A percentile compares a stretch with the other conserved stretches of the same genome.
These are phyloP conservation scores for Dinothrombium tinctorium DNA, from an alignment of 1,140 invertebrate species.

Conservation along the genomic window DNA sequence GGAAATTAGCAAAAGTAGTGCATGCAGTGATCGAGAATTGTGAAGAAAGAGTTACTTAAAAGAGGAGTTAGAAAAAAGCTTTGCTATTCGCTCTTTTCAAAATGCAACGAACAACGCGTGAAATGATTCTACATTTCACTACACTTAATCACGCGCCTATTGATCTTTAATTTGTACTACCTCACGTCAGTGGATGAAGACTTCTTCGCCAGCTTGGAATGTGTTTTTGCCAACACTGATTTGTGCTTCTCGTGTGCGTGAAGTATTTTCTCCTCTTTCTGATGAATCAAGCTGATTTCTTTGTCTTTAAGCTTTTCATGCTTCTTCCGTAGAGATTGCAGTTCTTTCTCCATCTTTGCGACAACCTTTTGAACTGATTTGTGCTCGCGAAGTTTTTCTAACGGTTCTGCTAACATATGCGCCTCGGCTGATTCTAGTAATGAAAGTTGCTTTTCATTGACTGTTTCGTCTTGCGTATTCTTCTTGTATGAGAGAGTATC, in stretches of 20 bases:
- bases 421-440: constrained; percentile 13
- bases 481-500: constrained; percentile 12
- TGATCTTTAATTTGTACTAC: too few relatives aligned
- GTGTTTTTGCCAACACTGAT: constrained; percentile 14
- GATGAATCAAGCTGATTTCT: constrained; percentile 15
- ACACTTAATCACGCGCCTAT: too few relatives aligned
- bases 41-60: too few relatives aligned
- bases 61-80: too few relatives aligned
- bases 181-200: too few relatives aligned
- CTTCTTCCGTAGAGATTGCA: constrained; percentile 56
- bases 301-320: constrained; percentile 41
- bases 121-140: too few relatives aligned
- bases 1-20: too few relatives aligned
- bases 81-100: too few relatives aligned
- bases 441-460: constrained; percentile 10
- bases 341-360: constrained; percentile 57
- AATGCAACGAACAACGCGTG: too few relatives aligned
- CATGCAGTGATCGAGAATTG: too few relatives aligned
- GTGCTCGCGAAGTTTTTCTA: constrained; percentile 51
- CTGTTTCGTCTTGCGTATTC: constrained; percentile 13
- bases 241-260: constrained; percentile 18
- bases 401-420: constrained; percentile 32
- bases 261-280: constrained; percentile 19
- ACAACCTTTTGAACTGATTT: constrained; percentile 59
- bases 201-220: too few relatives aligned